A percentile compares a stretch with the other conserved stretches of the same genome.
Conservation (phyloP, 2,888 invertebrate species). For the Anoncus sp. region DNA sequence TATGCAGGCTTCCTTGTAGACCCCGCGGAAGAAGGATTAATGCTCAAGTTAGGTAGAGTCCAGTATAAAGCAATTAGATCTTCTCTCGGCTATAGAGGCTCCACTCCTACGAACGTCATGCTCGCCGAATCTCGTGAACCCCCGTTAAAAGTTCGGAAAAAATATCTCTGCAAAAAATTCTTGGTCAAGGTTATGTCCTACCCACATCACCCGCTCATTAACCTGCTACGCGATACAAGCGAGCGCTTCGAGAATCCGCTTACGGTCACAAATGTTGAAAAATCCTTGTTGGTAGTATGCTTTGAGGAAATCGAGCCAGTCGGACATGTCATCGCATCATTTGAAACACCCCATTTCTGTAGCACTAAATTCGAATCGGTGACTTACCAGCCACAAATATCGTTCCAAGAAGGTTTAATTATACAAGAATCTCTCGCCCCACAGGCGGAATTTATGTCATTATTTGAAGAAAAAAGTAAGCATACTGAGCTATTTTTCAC, state of each 20-base stretch:
- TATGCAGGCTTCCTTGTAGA: slow-evolving; percentile 36
- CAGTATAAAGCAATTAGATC: slow-evolving; percentile 35
- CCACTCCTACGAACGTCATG: slow-evolving; percentile 40
- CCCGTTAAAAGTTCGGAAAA: slow-evolving; percentile 3
- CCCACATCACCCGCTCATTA: neutral
- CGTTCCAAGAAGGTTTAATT: neutral
- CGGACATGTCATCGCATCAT: neutral
- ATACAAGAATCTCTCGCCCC: neutral
- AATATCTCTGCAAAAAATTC: slow-evolving; percentile 32
- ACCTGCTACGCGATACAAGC: neutral
- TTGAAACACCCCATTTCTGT: slow-evolving; percentile 6
- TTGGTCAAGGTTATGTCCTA: slow-evolving; percentile 1
- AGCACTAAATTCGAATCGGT: slow-evolving; percentile 4
- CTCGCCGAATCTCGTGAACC: slow-evolving; percentile 38
- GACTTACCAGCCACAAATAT: slow-evolving; percentile 2
- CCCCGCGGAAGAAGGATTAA: neutral
- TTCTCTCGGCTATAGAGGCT: slow-evolving; percentile 31
- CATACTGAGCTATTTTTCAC: slow-evolving; percentile 26
- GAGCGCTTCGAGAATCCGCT: neutral
- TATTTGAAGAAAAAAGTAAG: neutral
- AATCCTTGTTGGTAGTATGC: slow-evolving; percentile 1
- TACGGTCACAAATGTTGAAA: neutral
- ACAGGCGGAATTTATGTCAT: neutral
- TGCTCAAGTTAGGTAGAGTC: slow-evolving; percentile 8
- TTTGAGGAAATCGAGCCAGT: slow-evolving; percentile 6